Conservation (phyloP, 2,888 invertebrate species). For the Lasioglossum calceatum region DNA sequence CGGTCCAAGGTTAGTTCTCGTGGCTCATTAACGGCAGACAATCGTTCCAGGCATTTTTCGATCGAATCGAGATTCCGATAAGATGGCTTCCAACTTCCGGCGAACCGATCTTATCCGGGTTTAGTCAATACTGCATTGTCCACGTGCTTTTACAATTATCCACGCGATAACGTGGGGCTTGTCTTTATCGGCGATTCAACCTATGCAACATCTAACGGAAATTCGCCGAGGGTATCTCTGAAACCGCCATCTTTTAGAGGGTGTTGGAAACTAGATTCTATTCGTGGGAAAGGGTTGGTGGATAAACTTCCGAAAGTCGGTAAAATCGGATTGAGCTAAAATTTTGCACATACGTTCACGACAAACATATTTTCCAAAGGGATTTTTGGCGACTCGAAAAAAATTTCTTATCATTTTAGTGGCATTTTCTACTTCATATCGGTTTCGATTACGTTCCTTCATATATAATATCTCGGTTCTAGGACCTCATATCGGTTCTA, state of each 20-base stretch:
- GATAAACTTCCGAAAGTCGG: too few species aligned
- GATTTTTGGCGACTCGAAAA: too few species aligned
- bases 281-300: background rate
- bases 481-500: too few species aligned
- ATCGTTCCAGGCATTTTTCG: background rate
- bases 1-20: conserved; percentile 29
- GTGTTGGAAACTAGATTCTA: background rate
- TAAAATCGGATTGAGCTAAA: too few species aligned
- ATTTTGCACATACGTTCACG: too few species aligned
- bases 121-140: conserved; percentile 67
- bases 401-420: too few species aligned
- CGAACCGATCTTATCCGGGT: conserved; percentile 27
- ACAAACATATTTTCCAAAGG: too few species aligned
- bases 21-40: conserved; percentile 20
- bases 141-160: conserved; percentile 70
- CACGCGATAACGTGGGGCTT: conserved; percentile 58
- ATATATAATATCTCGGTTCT: too few species aligned
- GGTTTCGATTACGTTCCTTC: too few species aligned
- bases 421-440: too few species aligned
- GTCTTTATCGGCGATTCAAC: conserved; percentile 47
- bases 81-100: conserved; percentile 16
- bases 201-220: conserved; percentile 47
- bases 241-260: conserved; percentile 16
- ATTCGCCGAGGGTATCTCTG: conserved; percentile 10
- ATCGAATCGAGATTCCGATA: background rate